Conservation (phyloP, 2,797 vertebrate genomes). For the Phalloptychus januarius region DNA sequence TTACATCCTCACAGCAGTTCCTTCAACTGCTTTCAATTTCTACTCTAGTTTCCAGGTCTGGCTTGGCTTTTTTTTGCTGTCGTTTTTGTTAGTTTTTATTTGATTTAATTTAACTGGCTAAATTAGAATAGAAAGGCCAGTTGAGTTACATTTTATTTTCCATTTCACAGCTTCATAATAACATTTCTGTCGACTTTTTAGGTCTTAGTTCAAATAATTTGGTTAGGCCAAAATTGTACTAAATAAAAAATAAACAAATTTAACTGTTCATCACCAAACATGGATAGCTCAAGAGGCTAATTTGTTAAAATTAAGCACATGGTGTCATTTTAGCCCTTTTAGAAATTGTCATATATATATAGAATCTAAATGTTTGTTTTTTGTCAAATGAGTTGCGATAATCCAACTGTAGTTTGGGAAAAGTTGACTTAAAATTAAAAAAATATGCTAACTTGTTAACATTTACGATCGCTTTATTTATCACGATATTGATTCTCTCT, state of each 20-base stretch:
- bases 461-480: not conserved
- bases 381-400: not conserved
- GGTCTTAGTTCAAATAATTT: not conserved
- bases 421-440: not conserved
- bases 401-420: not conserved
- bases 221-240: not conserved
- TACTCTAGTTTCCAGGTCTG: not conserved
- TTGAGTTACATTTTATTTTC: not conserved
- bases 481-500: not conserved
- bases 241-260: not conserved
- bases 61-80: not conserved
- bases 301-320: not conserved
- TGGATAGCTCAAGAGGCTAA: not conserved
- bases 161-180: not conserved
- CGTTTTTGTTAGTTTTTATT: not conserved
- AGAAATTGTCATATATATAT: not conserved
- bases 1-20: not conserved
- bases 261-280: not conserved
- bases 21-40: not conserved
- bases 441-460: not conserved
- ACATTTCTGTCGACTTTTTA: not conserved
- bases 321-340: not conserved
- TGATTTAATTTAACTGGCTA: not conserved
- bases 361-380: not conserved
- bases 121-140: not conserved